Percentiles rank a stretch among this genome's conserved stretches.
Conservation (phyloP, 1,140 invertebrate species). For the Littorina saxatilis region DNA sequence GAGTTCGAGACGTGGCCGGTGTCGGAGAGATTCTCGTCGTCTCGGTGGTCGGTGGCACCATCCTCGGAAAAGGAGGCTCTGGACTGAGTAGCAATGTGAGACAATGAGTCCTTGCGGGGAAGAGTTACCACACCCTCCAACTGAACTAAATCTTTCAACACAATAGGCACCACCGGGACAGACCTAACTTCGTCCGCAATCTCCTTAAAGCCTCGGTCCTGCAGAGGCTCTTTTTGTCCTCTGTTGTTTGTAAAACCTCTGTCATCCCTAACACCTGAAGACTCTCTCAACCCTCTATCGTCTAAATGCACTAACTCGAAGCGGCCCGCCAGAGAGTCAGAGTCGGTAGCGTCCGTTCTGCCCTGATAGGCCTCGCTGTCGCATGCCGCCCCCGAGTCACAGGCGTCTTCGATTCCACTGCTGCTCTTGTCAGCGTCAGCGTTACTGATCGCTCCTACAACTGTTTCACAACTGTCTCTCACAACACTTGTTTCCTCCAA, state of each 20-base stretch:
- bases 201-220: too few relatives aligned
- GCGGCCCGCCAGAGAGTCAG: slow-evolving; percentile 1
- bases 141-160: too few relatives aligned
- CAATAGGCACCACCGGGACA: too few relatives aligned
- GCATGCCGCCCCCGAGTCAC: not conserved
- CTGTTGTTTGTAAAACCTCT: too few relatives aligned
- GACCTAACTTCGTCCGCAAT: too few relatives aligned
- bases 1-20: slow-evolving; percentile 34
- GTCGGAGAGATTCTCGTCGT: slow-evolving; percentile 31
- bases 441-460: too few relatives aligned
- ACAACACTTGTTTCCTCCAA: too few relatives aligned
- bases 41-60: not conserved
- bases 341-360: not conserved
- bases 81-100: not conserved
- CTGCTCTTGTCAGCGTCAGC: not conserved
- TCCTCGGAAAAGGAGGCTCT: not conserved
- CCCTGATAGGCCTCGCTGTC: not conserved
- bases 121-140: not conserved
- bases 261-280: not conserved
- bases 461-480: too few relatives aligned
- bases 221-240: too few relatives aligned
- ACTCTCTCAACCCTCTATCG: not conserved
- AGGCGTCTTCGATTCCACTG: slow-evolving; percentile 4
- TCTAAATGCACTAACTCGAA: slow-evolving; percentile 29
- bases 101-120: not conserved